A percentile compares a stretch with the other conserved stretches of the same genome.
Conservation (phyloP, 2,888 invertebrate genomes). For the Cephus pulcher region DNA sequence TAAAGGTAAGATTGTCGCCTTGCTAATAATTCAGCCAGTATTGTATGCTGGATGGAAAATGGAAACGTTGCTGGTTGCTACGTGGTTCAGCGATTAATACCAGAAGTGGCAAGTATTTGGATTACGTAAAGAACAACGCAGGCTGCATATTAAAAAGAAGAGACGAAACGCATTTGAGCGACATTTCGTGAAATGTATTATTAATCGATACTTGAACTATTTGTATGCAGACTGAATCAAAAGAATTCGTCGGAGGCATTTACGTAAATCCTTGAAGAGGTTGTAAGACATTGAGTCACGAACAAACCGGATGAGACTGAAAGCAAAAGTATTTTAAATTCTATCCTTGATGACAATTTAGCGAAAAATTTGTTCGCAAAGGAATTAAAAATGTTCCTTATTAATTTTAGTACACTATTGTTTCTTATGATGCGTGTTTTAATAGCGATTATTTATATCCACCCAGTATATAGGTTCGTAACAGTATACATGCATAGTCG, state of each 20-base stretch:
- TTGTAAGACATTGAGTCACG: not conserved
- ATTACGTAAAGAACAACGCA: not conserved
- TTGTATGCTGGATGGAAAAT: not conserved
- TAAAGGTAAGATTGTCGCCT: not conserved
- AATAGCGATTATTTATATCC: not conserved
- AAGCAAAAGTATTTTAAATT: not conserved
- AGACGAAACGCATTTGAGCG: too few species aligned
- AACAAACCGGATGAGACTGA: not conserved
- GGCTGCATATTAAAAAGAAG: not conserved
- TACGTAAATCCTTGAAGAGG: not conserved
- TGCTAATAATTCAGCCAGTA: not conserved
- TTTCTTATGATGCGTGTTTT: not conserved
- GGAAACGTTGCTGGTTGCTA: not conserved
- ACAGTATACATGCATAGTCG: not conserved
- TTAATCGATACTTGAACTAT: not conserved
- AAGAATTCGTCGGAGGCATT: not conserved
- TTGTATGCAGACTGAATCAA: not conserved
- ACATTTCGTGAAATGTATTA: too few species aligned
- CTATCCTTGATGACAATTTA: not conserved
- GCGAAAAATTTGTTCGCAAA: not conserved
- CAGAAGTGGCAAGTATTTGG: not conserved
- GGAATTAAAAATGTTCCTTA: not conserved
- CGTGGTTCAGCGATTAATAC: not conserved
- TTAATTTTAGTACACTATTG: not conserved
- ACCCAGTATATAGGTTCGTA: not conserved